Base-by-base conservation (phyloP, 2,888 invertebrate species). In the Congeria kusceri region DNA sequence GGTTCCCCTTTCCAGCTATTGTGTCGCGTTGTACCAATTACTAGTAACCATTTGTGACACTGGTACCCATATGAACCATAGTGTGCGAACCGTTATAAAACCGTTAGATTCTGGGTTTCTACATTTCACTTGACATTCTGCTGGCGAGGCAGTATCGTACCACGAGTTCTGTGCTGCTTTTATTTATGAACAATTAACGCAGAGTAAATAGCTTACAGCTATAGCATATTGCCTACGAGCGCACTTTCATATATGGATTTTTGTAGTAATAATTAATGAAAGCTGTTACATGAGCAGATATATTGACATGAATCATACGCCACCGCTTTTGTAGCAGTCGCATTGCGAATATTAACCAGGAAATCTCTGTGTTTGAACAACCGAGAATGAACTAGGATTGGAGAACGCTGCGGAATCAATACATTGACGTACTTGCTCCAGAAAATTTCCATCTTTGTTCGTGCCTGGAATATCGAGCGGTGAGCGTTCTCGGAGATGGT, bases 11-110 rank as follows among this genome's bases (percentile, higher is more conserved):
- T 46, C 57, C 23, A 66, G 62, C 69, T 57, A 64, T 29, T 39
- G 32, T 62, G 63, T 39, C 63, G 47, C 61, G 49, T 29, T 57
- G 39, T 27, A 44, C 56, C 70, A 73, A 69, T 18, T 1, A n/a
- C n/a, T n/a, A n/a, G n/a, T n/a, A 25, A 53, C 9, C 53, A 73
- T 77, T 69, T 77, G 80, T 66, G 73, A 70, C 77, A 73, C 69
- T 32, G 82, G 61, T 61, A 47, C 70, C 67, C 71, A 29, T 27
- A 47, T 39, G 32, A 32, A 44, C 70, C 57, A 67, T 74, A 73
- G 77, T 77, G 65, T 29, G 57, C 25, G 46, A 67, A 77, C 81
- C 81, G 77, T 81, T 81, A 81, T 81, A 83, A 79, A 80, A 67
- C 77, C 79, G 74, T 61, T 77, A 71, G 68, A 59, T 53, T 27